phyloP scores from a whole-genome alignment of 2,797 vertebrate genomes.

The Pteronotus mesoamericanus region DNA sequence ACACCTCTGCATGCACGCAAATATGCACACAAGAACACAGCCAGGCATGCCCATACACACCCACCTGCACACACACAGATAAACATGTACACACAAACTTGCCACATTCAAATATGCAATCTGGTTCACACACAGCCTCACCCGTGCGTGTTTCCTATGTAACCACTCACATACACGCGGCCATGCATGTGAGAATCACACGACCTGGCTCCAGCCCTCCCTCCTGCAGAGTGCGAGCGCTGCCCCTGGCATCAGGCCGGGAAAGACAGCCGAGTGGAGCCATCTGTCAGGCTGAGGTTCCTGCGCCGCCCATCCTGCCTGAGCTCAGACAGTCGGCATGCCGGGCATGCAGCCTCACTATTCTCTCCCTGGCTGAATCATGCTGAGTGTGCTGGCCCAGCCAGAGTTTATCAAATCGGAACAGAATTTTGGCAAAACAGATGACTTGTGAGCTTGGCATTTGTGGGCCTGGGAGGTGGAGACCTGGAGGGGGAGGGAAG shows the following conservation, averaged over 20 bases:
- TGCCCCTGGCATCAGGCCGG: constrained; percentile 43
- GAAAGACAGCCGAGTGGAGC: constrained; percentile 61
- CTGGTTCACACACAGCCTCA: not conserved
- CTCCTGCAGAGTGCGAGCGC: not conserved
- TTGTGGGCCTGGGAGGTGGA: constrained; percentile 65
- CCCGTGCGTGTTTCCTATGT: not conserved
- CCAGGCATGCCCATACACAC: not conserved
- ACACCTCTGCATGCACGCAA: not conserved
- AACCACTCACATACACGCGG: not conserved
- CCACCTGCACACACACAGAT: not conserved
- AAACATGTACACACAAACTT: not conserved
- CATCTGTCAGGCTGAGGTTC: constrained; percentile 66
- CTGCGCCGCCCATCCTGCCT: constrained; percentile 76
- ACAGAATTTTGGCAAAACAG: constrained; percentile 80
- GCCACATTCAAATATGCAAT: not conserved
- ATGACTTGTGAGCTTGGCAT: constrained; percentile 75
- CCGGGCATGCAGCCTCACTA: constrained; percentile 64
- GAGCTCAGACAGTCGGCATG: constrained; percentile 79
- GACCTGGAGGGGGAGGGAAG: constrained; percentile 13
- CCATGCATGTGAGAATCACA: not conserved
- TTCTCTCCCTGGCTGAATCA: constrained; percentile 79
- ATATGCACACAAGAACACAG: not conserved
- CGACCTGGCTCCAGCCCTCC: not conserved
- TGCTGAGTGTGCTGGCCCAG: constrained; percentile 68
- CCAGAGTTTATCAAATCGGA: constrained; percentile 77